Evolutionary conservation across 2,113 vertebrate species (phyloP), one percentile per base, ranked within the genome.

Genomic region (Sinocyclocheilus grahami): DNA sequence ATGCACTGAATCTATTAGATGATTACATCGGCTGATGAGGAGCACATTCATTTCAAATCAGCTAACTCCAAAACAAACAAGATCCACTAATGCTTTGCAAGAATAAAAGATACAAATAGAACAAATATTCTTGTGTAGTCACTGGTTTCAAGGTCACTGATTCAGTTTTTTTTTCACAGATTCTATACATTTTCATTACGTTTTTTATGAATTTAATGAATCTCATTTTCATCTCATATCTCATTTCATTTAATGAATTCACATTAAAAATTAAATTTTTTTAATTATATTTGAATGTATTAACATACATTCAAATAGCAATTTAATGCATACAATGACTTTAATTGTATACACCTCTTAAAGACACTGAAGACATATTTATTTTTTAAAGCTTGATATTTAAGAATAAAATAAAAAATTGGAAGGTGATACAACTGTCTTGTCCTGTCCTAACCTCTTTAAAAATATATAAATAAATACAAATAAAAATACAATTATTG

Each of bases 11-110:
- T 85, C 55, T 88, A 85, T 88, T 86, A 83, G 58, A 82, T 81
- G 85, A 89, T 89, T 88, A 84, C 80, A 84, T 78, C 60, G 83
- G 51, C 65, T 88, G 86, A 87, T 86, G 82, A 89, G 63, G 60
- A 84, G 42, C 84, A 51, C 6, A 87, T 78, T 83, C 37, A 82
- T 85, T 86, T 67, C 74, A 69, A 51, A 82, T 72, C 79, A 55
- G 30, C 24, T 11, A 78, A 78, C 84, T 83, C 18, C 82, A 82
- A 81, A 62, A 55, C 78, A 89, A 85, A 85, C 80, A 69, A 81
- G 79, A 83, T 77, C 58, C 69, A 55, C 3, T n/a, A 72, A 63
- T 76, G 33, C 46, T 39, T 74, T 83, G 60, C 33, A 71, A 78
- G 58, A 78, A 84, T 22, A 9, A 30, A 33, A 86, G 30, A 30